Evolutionary conservation across 2,797 vertebrate species (phyloP).

Genomic region (Squalus acanthias): DNA sequence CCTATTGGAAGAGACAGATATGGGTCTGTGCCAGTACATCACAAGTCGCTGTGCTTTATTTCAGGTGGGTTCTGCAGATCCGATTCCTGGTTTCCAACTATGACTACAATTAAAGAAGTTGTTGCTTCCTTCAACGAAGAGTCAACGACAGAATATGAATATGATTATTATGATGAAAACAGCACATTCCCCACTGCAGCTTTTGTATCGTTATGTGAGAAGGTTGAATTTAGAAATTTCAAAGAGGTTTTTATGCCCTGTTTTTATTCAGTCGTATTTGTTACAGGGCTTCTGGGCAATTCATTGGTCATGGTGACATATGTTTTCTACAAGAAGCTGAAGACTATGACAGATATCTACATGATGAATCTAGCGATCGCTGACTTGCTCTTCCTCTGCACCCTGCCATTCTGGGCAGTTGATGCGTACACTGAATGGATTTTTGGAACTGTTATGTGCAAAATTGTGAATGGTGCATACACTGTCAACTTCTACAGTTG

Average conservation of each 20-base stretch:
- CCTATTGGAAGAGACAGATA: not conserved
- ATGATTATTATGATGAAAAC: not conserved
- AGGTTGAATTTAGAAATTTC: slow-evolving; percentile 35
- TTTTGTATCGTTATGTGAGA: not conserved
- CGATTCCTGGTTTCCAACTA: not conserved
- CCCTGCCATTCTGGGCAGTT: slow-evolving; percentile 53
- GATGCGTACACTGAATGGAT: slow-evolving; percentile 46
- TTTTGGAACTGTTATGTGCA: slow-evolving; percentile 46
- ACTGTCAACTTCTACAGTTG: slow-evolving; percentile 54
- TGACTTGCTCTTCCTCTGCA: slow-evolving; percentile 55
- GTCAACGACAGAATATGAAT: not conserved
- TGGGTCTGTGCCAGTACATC: not conserved
- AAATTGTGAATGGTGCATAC: slow-evolving; percentile 46
- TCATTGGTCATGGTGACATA: slow-evolving; percentile 48
- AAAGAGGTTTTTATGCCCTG: slow-evolving; percentile 48
- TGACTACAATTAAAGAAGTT: not conserved
- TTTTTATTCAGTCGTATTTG: slow-evolving; percentile 48
- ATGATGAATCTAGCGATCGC: slow-evolving; percentile 55
- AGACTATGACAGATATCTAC: slow-evolving; percentile 49
- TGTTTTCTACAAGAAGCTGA: slow-evolving; percentile 51
- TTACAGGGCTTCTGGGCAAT: slow-evolving; percentile 52
- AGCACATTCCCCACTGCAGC: not conserved
- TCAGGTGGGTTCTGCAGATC: not conserved
- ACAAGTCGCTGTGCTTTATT: not conserved
- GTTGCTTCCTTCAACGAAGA: no score